phyloP scores from a whole-genome alignment of 2,888 invertebrate species.

The Alsophila aescularia region DNA sequence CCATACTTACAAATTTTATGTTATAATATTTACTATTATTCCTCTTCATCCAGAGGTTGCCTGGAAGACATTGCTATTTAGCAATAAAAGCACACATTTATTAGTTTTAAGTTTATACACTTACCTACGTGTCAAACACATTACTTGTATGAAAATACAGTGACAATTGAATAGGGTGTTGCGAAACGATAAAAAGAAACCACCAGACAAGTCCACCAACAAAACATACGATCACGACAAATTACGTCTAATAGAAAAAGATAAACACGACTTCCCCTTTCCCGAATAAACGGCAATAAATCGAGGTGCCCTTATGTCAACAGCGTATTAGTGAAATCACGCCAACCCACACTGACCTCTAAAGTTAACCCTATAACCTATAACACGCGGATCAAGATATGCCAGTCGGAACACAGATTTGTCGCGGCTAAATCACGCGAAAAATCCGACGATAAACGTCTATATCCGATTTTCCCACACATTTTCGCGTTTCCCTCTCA shows the following conservation, averaged over 20 bases:
- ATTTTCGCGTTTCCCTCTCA: slow-evolving; percentile 83
- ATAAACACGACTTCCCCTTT: slow-evolving; percentile 76
- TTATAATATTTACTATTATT: too few relatives aligned
- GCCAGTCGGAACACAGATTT: slow-evolving; percentile 73
- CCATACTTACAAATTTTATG: too few relatives aligned
- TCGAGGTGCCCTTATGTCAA: slow-evolving; percentile 78
- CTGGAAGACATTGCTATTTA: too few relatives aligned
- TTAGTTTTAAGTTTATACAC: too few relatives aligned
- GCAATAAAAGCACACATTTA: too few relatives aligned
- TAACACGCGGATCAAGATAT: slow-evolving; percentile 48
- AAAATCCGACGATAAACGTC: slow-evolving; percentile 83
- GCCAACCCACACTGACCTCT: slow-evolving; percentile 30
- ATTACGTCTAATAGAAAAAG: slow-evolving; percentile 73
- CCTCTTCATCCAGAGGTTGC: too few relatives aligned
- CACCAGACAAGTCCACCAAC: slow-evolving; percentile 47
- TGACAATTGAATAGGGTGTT: slow-evolving; percentile 1
- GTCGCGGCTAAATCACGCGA: slow-evolving; percentile 81
- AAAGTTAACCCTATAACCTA: slow-evolving; percentile 3
- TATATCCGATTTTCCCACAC: slow-evolving; percentile 84
- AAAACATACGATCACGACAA: slow-evolving; percentile 57
- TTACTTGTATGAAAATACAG: neutral
- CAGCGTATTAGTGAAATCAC: slow-evolving; percentile 71
- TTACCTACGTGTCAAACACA: too few relatives aligned
- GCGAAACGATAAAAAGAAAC: slow-evolving; percentile 36
- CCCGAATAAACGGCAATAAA: slow-evolving; percentile 75